Evolutionary conservation across 2,888 invertebrate genomes (phyloP), one percentile per base, ranked within the genome.

Genomic region (Pediacus dermestoides): DNA sequence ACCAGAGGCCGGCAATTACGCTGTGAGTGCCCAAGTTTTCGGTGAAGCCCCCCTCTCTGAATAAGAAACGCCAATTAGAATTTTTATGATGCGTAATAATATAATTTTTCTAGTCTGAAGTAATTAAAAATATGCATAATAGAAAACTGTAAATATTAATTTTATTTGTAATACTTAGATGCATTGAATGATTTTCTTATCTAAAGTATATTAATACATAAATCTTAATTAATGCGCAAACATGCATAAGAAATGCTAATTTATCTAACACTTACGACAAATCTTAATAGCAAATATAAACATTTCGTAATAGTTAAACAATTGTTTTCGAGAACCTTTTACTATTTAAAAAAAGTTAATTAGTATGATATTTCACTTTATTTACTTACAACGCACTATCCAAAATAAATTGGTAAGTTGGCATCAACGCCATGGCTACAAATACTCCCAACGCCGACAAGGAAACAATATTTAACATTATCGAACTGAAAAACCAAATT

Each of bases 1-100:
- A 81, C 84, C 85, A 85, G 7, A 84, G 71, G 4, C 85, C 85
- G 0, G 85, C 84, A 21, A 86, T 82, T 1, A 84, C 72, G 53
- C 84, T 81, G 67, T 85, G 84, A 1, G 85, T 85, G 2, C 78
- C 74, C 23, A 83, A 60, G 23, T 78, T 80, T 57, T 82, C 81
- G 2, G 74, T 72, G 46, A 81, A 81, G 1, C 82, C 82, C 2
- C 77, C 78, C 55, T 79, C 77, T 47, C 82, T 83, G 30, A 27
- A 44, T n/a, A n/a, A n/a, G 16, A 18, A 44, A 37, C 18, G 33
- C 12, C 15, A 37, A 14, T 36, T 8, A n/a, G 16, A 16, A 21
- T n/a, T n/a, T n/a, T n/a, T n/a, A n/a, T n/a, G n/a, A n/a, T n/a
- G n/a, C n/a, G n/a, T n/a, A n/a, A n/a, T n/a, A n/a, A n/a, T n/a